Base-by-base conservation (phyloP, 2,113 vertebrate genomes). In the Uria lomvia region DNA sequence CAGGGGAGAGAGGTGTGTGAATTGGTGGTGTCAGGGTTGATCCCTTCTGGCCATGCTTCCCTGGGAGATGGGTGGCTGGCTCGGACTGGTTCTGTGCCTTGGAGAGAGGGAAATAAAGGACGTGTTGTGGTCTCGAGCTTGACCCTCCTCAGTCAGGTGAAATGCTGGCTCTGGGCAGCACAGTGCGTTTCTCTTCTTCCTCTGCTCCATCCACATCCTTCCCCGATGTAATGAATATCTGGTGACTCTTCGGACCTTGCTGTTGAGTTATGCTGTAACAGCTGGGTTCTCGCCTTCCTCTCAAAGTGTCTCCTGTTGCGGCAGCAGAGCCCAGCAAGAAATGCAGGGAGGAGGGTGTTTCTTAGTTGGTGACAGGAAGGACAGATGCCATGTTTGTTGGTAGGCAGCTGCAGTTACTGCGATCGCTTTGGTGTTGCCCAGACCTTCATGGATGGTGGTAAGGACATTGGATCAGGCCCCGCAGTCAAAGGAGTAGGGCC, bases 181-280 rank as follows among this genome's bases (percentile, higher is more conserved):
- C n/a, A 30, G 22, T 1, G 3, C 14, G 17, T 50, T 76, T 63
- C 22, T 81, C 22, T 75, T 62, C 22, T 65, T 63, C 77, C 36
- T 45, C 76, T 30, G 42, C 55, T 71, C 36, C 43, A 18, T 50
- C 63, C 77, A 11, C 49, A 26, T 29, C 63, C 13, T 77, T 71
- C 26, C 65, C 38, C 0, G 3, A 7, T 5, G 29, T n/a, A 53
- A 65, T 0, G 0, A 63, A 8, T 32, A 8, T 29, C 53, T 73
- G 29, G 11, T 52, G 8, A 3, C 58, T 72, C 58, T 24, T 55
- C 79, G 16, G 40, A 29, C 36, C 60, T 49, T 42, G n/a, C 59
- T 53, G 36, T 38, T 71, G 65, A 36, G 58, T 52, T 60, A 49
- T 62, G 40, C 32, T 43, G 53, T 6, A 38, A 42, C 59, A 38